Conservation (phyloP, 2,797 vertebrate species). For the Poecile montanus region DNA sequence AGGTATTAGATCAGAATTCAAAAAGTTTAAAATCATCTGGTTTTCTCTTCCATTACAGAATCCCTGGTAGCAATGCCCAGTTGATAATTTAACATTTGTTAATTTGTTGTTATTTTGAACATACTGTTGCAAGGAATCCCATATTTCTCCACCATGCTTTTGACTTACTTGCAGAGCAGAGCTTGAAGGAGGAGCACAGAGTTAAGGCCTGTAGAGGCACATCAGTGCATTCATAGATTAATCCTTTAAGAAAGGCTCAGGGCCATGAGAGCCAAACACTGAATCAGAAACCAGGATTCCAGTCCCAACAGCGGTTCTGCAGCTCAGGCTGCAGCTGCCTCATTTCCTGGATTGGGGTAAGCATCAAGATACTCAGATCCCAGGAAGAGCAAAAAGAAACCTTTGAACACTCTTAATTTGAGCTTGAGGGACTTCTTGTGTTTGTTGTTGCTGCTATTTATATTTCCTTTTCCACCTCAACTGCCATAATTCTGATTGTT, state of each 20-base stretch:
- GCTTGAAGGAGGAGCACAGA: background rate
- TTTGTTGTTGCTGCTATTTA: background rate
- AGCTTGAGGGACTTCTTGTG: background rate
- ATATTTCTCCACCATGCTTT: background rate
- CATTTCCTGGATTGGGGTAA: background rate
- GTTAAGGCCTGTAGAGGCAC: background rate
- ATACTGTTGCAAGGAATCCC: accelerated
- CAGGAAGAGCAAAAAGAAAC: background rate
- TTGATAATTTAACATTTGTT: background rate
- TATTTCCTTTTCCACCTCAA: background rate
- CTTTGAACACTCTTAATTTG: background rate
- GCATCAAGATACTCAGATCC: background rate
- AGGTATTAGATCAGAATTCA: background rate
- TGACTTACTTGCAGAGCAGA: background rate
- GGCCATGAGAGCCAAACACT: background rate
- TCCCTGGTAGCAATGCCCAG: background rate
- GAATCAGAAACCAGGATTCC: background rate
- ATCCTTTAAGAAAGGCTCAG: background rate
- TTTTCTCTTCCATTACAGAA: background rate
- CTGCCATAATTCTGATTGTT: background rate
- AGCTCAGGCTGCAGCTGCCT: background rate
- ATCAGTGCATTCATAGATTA: background rate
- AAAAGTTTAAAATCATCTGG: background rate
- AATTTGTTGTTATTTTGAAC: background rate
- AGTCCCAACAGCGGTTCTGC: background rate